Evolutionary conservation across 2,888 invertebrate species (phyloP).

Genomic region (Acleris laterana): DNA sequence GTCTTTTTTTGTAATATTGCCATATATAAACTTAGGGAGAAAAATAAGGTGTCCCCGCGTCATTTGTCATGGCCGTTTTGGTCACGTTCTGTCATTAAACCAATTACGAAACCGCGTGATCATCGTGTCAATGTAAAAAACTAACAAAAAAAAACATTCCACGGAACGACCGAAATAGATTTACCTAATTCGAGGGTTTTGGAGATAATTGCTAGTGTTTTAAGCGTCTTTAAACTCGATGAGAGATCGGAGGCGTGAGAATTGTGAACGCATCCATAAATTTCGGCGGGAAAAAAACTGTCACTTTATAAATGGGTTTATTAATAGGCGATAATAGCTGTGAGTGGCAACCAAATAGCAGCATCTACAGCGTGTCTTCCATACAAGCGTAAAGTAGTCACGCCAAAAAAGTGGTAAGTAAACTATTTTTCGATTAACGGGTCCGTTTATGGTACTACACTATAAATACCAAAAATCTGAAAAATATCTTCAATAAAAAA

Average conservation of each 20-base stretch:
- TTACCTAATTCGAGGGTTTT: constrained; percentile 52
- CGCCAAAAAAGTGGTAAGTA: no score
- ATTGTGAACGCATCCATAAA: constrained; percentile 31
- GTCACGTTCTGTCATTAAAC: constrained; percentile 73
- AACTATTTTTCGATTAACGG: no score
- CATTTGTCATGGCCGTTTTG: constrained; percentile 68
- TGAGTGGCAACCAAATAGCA: no score
- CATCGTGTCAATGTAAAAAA: constrained; percentile 64
- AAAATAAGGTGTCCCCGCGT: constrained; percentile 51
- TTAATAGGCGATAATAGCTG: not conserved
- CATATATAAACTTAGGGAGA: no score
- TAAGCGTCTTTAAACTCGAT: constrained; percentile 37
- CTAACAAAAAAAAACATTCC: constrained; percentile 46
- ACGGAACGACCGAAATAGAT: constrained; percentile 39
- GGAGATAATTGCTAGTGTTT: constrained; percentile 44
- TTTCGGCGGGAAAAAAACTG: constrained; percentile 25
- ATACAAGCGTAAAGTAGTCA: no score
- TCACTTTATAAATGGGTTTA: constrained; percentile 6
- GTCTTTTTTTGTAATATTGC: no score
- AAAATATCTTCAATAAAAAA: no score
- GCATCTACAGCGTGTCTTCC: no score
- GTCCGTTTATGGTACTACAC: no score
- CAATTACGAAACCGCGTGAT: constrained; percentile 73
- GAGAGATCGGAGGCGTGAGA: constrained; percentile 28
- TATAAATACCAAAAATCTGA: no score